Evolutionary conservation across 2,888 invertebrate species (phyloP), one percentile per base, ranked within the genome.

Genomic region (Trisateles emortualis): DNA sequence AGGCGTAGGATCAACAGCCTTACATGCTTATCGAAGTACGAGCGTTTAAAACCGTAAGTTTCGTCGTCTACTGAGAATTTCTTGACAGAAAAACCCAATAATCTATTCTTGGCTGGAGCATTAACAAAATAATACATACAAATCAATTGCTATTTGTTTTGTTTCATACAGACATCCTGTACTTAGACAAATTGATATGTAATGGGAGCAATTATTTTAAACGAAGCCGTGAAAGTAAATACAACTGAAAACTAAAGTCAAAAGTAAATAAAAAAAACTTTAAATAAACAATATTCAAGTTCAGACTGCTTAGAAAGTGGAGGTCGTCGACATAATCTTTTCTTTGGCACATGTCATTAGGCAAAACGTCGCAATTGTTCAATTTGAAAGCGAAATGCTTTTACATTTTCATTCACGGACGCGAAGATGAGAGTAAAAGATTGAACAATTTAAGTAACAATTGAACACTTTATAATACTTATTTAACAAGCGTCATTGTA

Each of bases 251-350:
- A 69, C 55, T 53, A 26, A 44, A 62, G 43, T 59, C 67, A 68
- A 67, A 73, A 66, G 67, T 68, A 67, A 74, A 75, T 68, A 64
- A 72, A 64, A 64, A 64, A 62, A 59, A 61, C 56, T 62, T 26
- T 65, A 72, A 78, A 78, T 70, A 72, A 70, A 68, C 59, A 69
- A 55, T 59, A 64, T 67, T 63, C 55, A 68, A 78, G 79, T 79
- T 78, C 79, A 81, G 75, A 64, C 78, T 65, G 77, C 56, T 65
- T 83, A 82, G 84, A 84, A 85, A 86, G 87, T 69, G 60, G 75
- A 72, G 82, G 79, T 81, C 81, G 66, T 53, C 76, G 73, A 76
- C 75, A 78, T 81, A 83, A 82, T 77, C 77, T 76, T 79, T 79
- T 80, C 81, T 76, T 81, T 77, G 76, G 77, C 78, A 78, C 71